These are phyloP conservation scores for Cichlasoma orientale DNA, from an alignment of 2,797 vertebrate genomes.

Conservation along the genomic window DNA sequence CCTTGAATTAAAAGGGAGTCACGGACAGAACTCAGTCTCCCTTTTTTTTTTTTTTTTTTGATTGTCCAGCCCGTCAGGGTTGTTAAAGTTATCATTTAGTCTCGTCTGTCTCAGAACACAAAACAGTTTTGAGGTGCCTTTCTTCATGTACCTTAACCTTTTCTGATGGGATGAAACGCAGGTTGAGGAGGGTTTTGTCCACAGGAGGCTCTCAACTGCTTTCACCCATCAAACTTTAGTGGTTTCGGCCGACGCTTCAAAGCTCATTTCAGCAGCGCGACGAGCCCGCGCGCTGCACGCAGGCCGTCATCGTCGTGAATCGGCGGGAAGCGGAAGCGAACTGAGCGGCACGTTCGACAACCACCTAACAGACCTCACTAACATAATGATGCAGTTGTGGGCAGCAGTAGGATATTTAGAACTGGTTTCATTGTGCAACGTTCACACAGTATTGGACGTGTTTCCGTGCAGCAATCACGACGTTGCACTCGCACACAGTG, in stretches of 20 bases:
- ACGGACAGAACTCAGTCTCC: neutral
- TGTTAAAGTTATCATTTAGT: slow-evolving; percentile 1
- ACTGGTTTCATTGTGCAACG: slow-evolving; percentile 37
- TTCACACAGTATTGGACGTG: slow-evolving; percentile 33
- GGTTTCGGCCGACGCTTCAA: neutral
- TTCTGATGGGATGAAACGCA: slow-evolving; percentile 29
- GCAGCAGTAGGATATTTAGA: slow-evolving; percentile 20
- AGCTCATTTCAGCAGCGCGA: slow-evolving; percentile 10
- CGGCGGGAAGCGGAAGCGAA: neutral
- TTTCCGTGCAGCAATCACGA: slow-evolving; percentile 47
- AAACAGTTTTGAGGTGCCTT: slow-evolving; percentile 72
- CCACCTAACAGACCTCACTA: slow-evolving; percentile 50
- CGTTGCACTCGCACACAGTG: slow-evolving; percentile 65
- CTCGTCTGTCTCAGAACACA: slow-evolving; percentile 39
- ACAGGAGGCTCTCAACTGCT: neutral
- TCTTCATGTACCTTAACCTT: slow-evolving; percentile 60
- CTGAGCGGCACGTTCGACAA: slow-evolving; percentile 8
- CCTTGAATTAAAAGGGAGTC: slow-evolving; percentile 5
- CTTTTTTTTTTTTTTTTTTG: neutral
- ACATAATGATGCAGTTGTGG: slow-evolving; percentile 23
- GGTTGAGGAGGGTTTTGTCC: neutral
- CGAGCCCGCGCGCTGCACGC: neutral
- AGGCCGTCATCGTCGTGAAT: neutral
- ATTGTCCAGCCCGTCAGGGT: neutral
- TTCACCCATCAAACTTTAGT: slow-evolving; percentile 34